These are phyloP conservation scores for Chymomyza amoena DNA, from an alignment of 2,888 invertebrate genomes.

Conservation along the genomic window DNA sequence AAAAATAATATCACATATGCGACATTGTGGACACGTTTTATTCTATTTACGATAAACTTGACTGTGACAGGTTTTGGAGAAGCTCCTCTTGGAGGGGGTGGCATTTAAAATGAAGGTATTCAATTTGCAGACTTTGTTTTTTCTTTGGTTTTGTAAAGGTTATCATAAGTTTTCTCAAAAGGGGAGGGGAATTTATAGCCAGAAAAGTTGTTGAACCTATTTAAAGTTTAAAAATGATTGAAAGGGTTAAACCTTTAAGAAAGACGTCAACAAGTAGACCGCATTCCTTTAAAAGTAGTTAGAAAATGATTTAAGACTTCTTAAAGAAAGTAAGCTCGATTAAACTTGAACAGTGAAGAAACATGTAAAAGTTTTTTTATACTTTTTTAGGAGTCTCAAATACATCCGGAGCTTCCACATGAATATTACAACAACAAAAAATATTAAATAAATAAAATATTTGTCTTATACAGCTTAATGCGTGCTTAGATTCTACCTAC, in stretches of 20 bases:
- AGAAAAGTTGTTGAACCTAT: not conserved
- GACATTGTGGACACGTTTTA: constrained; percentile 57
- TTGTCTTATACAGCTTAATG: too few species aligned
- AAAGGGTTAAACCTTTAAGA: not conserved
- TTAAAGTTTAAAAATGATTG: not conserved
- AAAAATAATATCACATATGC: constrained; percentile 36
- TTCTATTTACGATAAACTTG: constrained; percentile 14
- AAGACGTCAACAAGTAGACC: too few species aligned
- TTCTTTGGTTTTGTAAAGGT: not conserved
- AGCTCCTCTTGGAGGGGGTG: not conserved
- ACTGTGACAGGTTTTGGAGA: not conserved
- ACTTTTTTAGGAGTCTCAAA: too few species aligned
- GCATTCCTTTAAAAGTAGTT: not conserved
- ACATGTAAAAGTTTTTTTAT: too few species aligned
- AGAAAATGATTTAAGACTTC: not conserved
- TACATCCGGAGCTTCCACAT: too few species aligned
- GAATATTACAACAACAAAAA: too few species aligned
- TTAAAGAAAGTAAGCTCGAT: too few species aligned
- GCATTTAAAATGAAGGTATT: not conserved
- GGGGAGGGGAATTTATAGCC: not conserved
- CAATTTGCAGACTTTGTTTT: not conserved
- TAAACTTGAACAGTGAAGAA: too few species aligned
- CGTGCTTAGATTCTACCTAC: too few species aligned
- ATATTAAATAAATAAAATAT: too few species aligned
- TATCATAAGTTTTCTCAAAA: not conserved